Evolutionary conservation across 2,113 vertebrate genomes (phyloP), one percentile per base, ranked within the genome.

Genomic region (Neopipo cinnamomea): DNA sequence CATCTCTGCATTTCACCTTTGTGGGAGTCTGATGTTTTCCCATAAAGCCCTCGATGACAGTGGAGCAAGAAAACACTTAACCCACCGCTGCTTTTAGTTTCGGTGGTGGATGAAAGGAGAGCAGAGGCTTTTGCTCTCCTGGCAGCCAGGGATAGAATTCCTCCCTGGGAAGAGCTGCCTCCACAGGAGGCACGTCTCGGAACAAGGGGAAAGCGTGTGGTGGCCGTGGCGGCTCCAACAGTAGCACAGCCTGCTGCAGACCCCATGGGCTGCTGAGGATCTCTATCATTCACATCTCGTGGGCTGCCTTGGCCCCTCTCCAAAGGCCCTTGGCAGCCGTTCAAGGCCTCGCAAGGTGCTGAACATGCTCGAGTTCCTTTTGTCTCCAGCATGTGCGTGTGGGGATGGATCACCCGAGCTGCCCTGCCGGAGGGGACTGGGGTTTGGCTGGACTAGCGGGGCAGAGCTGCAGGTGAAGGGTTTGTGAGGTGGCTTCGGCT

Each of bases 331-430:
- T 95, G 95, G 96, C 88, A 94, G 93, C 85, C 12, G 82, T 93
- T 94, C 88, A 93, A 87, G 77, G 82, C 55, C 79, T 88, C 5
- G 73, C 82, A 90, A 96, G 96, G 91, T 96, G 93, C 94, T 90
- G 97, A 95, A 74, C 80, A 33, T 0, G 73, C 91, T 28, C 77
- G 35, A 61, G 83, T 83, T 94, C 70, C 92, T 17, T 35, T 94
- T 97, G 93, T 95, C 88, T 91, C 55, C 35, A 13, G n/a, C 46
- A 2, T 42, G 71, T 30, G 61, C 31, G 59, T 17, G 67, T 2
- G 11, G 52, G 89, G 73, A 67, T 74, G 75, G 91, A 91, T 85
- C 70, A 61, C 24, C 71, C 23, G 2, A 8, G 65, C 28, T 79
- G 6, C 61, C 56, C 66, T 33, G 49, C 27, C 3, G 2, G 39